These are phyloP conservation scores for Chlorodrepanis virens DNA, from an alignment of 2,113 vertebrate species.

Conservation along the genomic window DNA sequence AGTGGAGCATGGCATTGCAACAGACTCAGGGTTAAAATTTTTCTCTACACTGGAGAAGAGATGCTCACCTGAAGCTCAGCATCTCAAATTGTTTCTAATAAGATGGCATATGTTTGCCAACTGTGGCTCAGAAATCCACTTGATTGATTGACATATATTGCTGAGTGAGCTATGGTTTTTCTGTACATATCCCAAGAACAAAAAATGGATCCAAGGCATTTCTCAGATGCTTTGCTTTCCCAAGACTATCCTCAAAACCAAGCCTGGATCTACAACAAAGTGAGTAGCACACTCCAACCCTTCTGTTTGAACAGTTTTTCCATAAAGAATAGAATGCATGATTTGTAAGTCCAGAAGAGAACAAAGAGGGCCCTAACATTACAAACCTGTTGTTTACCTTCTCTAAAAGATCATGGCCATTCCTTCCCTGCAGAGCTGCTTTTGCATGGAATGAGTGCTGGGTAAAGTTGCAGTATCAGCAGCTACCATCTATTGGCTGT, in stretches of 20 bases:
- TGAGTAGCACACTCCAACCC: background rate
- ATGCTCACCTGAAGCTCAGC: background rate
- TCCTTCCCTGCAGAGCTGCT: background rate
- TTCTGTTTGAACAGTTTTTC: background rate
- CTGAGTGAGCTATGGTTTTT: background rate
- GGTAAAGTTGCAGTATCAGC: background rate
- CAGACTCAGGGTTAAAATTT: background rate
- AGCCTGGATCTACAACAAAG: background rate
- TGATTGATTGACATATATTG: background rate
- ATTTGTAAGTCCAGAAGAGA: background rate
- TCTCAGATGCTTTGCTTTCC: background rate
- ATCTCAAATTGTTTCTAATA: background rate
- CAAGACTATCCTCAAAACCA: background rate
- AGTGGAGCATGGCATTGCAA: background rate
- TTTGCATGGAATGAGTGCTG: background rate
- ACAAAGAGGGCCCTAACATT: background rate
- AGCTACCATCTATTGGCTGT: background rate
- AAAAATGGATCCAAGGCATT: background rate
- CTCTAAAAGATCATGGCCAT: background rate
- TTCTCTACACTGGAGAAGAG: background rate
- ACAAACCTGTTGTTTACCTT: background rate
- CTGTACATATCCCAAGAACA: fast-evolving
- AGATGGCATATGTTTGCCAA: background rate
- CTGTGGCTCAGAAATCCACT: background rate
- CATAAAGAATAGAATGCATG: background rate